Base-by-base conservation (phyloP, 2,797 vertebrate genomes). In the Brachyalestes nurse region DNA sequence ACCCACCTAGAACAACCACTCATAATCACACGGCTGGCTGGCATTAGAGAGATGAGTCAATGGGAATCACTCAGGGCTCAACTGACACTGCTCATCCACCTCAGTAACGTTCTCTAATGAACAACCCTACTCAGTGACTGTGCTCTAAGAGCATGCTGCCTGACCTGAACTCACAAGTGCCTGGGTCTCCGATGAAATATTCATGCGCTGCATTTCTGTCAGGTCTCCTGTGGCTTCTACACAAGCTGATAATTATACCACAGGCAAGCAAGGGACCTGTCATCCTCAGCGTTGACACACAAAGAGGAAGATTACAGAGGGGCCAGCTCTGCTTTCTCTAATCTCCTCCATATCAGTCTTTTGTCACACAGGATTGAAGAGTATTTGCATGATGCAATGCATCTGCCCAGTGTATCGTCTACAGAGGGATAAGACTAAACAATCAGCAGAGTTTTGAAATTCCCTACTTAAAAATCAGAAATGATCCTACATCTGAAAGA, bases 191-290 rank as follows among this genome's bases (percentile, higher is more conserved):
- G 7, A 82, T 82, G 61, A 84, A 75, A 81, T 80, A 78, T 84
- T 77, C 71, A 84, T 47, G 71, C 71, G 65, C 74, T 53, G 49
- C 75, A 38, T 83, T 85, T 76, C 81, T 81, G 72, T 78, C 79
- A 74, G 75, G 78, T 57, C 77, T 71, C 77, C 72, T 51, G 69
- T 67, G 34, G 69, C 73, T 74, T 80, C 76, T 55, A 75, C 57
- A 67, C 42, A 78, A 28, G 40, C 84, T 80, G 70, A 80, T 85
- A 79, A 83, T 81, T 85, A 85, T 78, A 81, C 74, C 12, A 9
- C 70, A 67, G 47, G 13, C 80, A 72, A 66, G 72, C 66, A 61
- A 21, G 6, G 57, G 62, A 51, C 58, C 65, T 74, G 75, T 81
- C 78, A 81, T 76, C 65, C 40, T 57, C 45, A 17, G 69, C 61